Evolutionary conservation across 2,797 vertebrate species (phyloP).

Genomic region (Rhinichthys osculus): DNA sequence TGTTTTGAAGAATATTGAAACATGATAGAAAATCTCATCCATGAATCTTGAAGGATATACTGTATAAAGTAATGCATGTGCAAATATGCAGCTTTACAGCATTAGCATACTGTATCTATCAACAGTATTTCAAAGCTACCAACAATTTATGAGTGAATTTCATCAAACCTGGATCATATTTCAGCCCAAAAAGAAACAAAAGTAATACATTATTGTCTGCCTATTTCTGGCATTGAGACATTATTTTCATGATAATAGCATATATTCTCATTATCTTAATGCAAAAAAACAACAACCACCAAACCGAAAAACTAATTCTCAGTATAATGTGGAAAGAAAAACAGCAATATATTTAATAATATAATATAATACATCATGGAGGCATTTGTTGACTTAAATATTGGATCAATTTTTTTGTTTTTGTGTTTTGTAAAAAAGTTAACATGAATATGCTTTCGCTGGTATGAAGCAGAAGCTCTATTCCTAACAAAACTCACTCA

Average conservation of each 20-base stretch:
- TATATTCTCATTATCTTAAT: background rate
- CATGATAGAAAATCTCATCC: background rate
- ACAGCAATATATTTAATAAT: background rate
- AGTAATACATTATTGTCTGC: background rate
- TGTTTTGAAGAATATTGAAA: background rate
- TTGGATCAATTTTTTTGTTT: background rate
- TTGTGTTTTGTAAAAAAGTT: background rate
- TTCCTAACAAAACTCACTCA: background rate
- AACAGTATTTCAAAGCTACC: background rate
- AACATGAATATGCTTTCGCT: background rate
- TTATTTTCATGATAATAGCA: background rate
- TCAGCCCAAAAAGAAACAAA: background rate
- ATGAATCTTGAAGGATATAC: background rate
- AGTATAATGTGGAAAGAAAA: background rate
- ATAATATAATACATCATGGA: background rate
- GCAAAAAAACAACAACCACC: background rate
- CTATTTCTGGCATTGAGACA: background rate
- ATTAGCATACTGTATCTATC: background rate
- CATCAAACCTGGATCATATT: background rate
- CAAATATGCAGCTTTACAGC: background rate
- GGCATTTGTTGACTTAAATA: background rate
- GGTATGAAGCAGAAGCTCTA: background rate
- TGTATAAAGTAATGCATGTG: background rate
- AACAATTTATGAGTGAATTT: background rate
- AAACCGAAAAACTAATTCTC: background rate